Conservation (phyloP, 1,140 invertebrate genomes). For the Calycopis cecrops region DNA sequence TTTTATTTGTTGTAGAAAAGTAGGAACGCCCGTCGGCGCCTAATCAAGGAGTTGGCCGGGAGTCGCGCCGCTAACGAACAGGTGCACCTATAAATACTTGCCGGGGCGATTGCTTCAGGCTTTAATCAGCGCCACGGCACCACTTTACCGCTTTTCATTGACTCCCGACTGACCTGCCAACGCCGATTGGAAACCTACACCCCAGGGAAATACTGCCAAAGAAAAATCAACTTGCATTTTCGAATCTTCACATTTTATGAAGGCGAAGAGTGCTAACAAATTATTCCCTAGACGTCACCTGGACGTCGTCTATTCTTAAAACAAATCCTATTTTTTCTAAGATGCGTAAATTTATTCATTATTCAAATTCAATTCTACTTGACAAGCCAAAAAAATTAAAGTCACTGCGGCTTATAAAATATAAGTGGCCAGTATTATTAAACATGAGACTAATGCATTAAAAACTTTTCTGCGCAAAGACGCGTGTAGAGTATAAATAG, state of each 20-base stretch:
- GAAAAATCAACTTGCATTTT: slow-evolving; percentile 57
- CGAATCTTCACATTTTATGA: slow-evolving; percentile 26
- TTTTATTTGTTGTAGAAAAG: slow-evolving; percentile 68
- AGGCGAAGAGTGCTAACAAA: slow-evolving; percentile 1
- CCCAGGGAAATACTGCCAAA: slow-evolving; percentile 53
- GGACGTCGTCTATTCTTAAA: slow-evolving; percentile 17
- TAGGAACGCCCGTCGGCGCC: slow-evolving; percentile 65
- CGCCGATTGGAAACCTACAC: slow-evolving; percentile 68
- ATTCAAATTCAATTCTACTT: slow-evolving; percentile 12
- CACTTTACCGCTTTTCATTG: slow-evolving; percentile 72
- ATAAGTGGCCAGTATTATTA: no score
- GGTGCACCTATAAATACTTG: slow-evolving; percentile 73
- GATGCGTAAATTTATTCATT: background rate
- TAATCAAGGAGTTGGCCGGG: slow-evolving; percentile 72
- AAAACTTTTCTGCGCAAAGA: background rate
- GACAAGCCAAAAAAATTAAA: background rate
- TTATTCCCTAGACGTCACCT: slow-evolving; percentile 14
- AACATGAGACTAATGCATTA: no score
- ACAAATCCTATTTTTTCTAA: background rate
- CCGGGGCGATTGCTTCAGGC: slow-evolving; percentile 70
- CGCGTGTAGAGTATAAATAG: background rate
- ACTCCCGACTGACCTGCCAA: slow-evolving; percentile 62
- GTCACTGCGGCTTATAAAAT: background rate
- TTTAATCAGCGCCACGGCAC: slow-evolving; percentile 70
- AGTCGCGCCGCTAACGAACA: slow-evolving; percentile 69